phyloP scores from a whole-genome alignment of 2,888 invertebrate genomes.

The Pristionchus fissidentatus region DNA sequence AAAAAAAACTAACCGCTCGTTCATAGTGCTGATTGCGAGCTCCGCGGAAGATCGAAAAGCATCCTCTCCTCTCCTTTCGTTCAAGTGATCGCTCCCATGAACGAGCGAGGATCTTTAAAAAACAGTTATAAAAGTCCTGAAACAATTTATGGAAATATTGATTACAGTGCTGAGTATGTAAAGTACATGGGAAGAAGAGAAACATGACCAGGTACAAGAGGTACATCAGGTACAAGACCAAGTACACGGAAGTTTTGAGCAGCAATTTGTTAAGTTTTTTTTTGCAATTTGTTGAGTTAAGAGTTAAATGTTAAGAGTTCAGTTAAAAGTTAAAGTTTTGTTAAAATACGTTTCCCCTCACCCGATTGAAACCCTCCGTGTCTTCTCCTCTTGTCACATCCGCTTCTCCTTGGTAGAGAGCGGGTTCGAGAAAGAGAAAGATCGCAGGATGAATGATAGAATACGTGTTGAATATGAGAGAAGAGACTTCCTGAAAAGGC shows the following conservation, averaged over 20 bases:
- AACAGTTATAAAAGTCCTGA: background rate
- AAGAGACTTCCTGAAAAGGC: slow-evolving; percentile 23
- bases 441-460: slow-evolving; percentile 13
- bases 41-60: background rate
- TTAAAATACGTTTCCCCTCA: no score
- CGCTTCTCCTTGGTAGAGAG: background rate
- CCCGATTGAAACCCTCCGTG: background rate
- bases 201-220: no score
- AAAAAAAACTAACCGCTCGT: background rate
- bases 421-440: slow-evolving; percentile 9
- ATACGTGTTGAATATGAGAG: slow-evolving; percentile 33
- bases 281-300: no score
- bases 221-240: no score
- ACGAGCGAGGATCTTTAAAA: background rate
- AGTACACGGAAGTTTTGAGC: no score
- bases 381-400: background rate
- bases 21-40: background rate
- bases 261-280: no score
- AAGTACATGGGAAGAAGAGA: no score
- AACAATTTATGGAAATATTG: no score
- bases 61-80: background rate
- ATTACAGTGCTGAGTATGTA: no score
- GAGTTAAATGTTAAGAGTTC: no score
- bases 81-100: slow-evolving; percentile 12
- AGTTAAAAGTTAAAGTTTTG: no score